These are phyloP conservation scores for Vidua chalybeata DNA, from an alignment of 2,113 vertebrate genomes.

Conservation along the genomic window DNA sequence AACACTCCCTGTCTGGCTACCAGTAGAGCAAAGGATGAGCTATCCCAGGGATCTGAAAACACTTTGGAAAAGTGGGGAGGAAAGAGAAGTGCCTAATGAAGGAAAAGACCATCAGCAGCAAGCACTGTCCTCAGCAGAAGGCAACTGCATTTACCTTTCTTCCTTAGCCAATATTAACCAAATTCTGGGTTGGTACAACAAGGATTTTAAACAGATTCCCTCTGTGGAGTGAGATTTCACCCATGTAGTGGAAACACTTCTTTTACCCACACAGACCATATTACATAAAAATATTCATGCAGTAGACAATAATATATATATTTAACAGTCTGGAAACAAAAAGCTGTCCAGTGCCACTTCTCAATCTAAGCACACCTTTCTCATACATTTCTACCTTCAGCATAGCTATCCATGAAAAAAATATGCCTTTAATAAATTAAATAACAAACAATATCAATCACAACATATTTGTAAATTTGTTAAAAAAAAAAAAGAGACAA, in stretches of 20 bases:
- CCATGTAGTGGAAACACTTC: not conserved
- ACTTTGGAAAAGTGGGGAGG: not conserved
- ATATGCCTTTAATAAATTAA: not conserved
- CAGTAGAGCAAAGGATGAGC: not conserved
- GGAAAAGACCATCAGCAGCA: not conserved
- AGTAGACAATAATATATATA: not conserved
- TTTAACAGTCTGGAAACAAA: not conserved
- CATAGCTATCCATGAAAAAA: not conserved
- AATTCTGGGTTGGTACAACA: not conserved
- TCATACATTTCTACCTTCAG: not conserved
- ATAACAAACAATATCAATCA: not conserved
- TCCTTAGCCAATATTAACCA: conserved; percentile 10
- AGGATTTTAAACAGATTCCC: not conserved
- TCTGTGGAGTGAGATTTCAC: not conserved
- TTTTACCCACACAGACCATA: not conserved
- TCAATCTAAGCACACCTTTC: not conserved
- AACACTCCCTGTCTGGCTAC: not conserved
- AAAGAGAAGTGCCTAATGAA: not conserved
- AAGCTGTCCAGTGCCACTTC: not conserved
- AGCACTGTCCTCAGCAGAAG: not conserved
- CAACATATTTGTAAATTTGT: not conserved
- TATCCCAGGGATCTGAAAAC: not conserved
- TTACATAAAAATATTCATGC: not conserved
- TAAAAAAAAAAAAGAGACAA: not conserved
- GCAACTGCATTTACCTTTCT: not conserved